Evolutionary conservation across 2,888 invertebrate genomes (phyloP).

Genomic region (Drosophila borborema): DNA sequence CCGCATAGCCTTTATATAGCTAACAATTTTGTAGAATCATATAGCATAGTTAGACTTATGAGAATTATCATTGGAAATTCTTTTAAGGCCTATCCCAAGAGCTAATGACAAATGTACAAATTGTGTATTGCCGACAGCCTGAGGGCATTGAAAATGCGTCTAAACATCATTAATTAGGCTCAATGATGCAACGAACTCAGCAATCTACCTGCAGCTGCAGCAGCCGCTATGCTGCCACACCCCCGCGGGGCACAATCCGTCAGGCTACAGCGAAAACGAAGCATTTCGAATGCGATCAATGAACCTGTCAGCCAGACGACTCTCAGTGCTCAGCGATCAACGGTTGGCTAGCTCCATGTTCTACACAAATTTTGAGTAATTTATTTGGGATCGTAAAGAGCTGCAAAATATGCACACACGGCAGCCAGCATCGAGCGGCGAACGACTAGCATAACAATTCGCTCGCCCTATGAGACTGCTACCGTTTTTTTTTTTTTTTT

Average conservation of each 20-base stretch:
- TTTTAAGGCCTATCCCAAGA: slow-evolving; percentile 32
- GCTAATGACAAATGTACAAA: slow-evolving; percentile 45
- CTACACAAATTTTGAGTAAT: slow-evolving; percentile 73
- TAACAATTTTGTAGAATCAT: background rate
- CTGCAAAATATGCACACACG: slow-evolving; percentile 75
- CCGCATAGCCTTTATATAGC: background rate
- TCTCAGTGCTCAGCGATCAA: background rate
- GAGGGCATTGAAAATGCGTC: slow-evolving; percentile 50
- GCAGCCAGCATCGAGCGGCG: slow-evolving; percentile 53
- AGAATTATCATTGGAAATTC: slow-evolving; percentile 1
- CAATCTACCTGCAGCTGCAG: slow-evolving; percentile 18
- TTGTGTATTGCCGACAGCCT: slow-evolving; percentile 56
- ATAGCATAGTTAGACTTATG: background rate
- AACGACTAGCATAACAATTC: slow-evolving; percentile 81
- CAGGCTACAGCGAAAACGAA: slow-evolving; percentile 41
- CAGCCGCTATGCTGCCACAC: slow-evolving; percentile 4
- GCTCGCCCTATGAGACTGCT: slow-evolving; percentile 79
- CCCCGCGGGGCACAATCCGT: slow-evolving; percentile 8
- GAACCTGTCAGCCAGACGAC: slow-evolving; percentile 62
- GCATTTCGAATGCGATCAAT: slow-evolving; percentile 80
- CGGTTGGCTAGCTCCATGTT: slow-evolving; percentile 32
- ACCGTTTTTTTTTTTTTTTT: slow-evolving; percentile 57
- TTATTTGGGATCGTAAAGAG: slow-evolving; percentile 74
- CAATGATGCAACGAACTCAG: slow-evolving; percentile 37
- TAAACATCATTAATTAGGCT: slow-evolving; percentile 69